Conservation (phyloP, 1,140 invertebrate species). For the Steinernema khuongi region DNA sequence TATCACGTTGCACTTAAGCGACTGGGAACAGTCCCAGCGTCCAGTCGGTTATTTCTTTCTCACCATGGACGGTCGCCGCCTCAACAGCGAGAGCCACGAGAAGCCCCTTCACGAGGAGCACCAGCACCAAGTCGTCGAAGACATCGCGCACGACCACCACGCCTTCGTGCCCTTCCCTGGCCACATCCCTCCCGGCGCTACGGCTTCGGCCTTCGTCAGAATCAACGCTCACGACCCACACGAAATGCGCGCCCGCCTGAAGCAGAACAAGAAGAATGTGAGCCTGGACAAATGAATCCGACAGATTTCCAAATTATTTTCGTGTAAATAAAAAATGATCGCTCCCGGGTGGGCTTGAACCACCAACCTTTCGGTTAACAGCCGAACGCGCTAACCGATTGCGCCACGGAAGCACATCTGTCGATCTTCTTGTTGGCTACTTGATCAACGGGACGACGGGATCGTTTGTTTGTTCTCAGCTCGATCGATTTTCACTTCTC, state of each 20-base stretch:
- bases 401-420: conserved; percentile 9
- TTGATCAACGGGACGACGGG: too few relatives aligned
- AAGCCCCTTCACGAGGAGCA: too few relatives aligned
- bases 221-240: not conserved
- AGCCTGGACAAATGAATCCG: not conserved
- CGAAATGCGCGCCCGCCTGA: not conserved
- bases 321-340: conserved; percentile 17
- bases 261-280: not conserved
- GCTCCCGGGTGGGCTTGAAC: conserved; percentile 58
- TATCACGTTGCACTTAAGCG: too few relatives aligned
- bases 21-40: too few relatives aligned
- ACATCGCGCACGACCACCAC: not conserved
- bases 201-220: not conserved
- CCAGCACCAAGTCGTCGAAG: not conserved
- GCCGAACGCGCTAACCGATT: conserved; percentile 49
- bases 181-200: not conserved
- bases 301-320: too few relatives aligned
- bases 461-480: not conserved
- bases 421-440: too few relatives aligned
- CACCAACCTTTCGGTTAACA: conserved; percentile 59
- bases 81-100: too few relatives aligned
- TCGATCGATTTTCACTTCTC: not conserved
- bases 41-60: too few relatives aligned
- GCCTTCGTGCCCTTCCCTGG: not conserved
- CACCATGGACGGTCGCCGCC: too few relatives aligned